Percentiles rank a stretch among this genome's conserved stretches.
Conservation (phyloP, 2,113 vertebrate genomes). For the Eulacestoma nigropectus region DNA sequence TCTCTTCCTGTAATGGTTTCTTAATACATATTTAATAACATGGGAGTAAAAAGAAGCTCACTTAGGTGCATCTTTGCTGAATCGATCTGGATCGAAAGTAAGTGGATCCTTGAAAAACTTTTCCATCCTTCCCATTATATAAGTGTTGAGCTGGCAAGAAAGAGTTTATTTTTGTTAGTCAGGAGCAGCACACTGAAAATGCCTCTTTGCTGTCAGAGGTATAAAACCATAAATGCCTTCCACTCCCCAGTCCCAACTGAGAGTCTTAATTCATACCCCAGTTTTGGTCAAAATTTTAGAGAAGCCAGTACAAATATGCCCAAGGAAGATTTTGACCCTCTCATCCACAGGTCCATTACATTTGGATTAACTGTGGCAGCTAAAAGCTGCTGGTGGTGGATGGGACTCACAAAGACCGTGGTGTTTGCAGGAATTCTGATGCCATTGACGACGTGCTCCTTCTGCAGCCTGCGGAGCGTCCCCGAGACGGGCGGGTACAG, state of each 20-base stretch:
- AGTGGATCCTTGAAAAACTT: slow-evolving; percentile 85
- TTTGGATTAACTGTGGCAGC: neutral
- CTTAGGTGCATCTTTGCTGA: slow-evolving; percentile 84
- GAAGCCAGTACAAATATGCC: neutral
- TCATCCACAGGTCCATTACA: neutral
- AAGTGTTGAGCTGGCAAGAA: slow-evolving; percentile 78
- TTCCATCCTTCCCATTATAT: slow-evolving; percentile 80
- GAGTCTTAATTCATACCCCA: neutral
- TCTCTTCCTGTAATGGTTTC: neutral
- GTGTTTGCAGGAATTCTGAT: slow-evolving; percentile 76
- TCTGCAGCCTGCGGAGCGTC: slow-evolving; percentile 71
- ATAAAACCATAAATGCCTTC: neutral
- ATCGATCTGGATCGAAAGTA: slow-evolving; percentile 89
- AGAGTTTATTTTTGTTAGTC: neutral
- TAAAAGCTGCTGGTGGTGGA: neutral
- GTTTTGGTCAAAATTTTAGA: neutral
- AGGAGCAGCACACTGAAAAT: neutral
- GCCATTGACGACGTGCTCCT: slow-evolving; percentile 73
- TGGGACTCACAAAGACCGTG: slow-evolving; percentile 50
- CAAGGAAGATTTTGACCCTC: neutral
- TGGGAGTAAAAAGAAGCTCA: slow-evolving; percentile 62
- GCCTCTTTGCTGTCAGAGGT: neutral
- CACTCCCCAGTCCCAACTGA: neutral
- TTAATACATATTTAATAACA: slow-evolving; percentile 2
- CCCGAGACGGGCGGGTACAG: slow-evolving; percentile 79